Conservation (phyloP, 2,888 invertebrate genomes). For the Elysia crispata region DNA sequence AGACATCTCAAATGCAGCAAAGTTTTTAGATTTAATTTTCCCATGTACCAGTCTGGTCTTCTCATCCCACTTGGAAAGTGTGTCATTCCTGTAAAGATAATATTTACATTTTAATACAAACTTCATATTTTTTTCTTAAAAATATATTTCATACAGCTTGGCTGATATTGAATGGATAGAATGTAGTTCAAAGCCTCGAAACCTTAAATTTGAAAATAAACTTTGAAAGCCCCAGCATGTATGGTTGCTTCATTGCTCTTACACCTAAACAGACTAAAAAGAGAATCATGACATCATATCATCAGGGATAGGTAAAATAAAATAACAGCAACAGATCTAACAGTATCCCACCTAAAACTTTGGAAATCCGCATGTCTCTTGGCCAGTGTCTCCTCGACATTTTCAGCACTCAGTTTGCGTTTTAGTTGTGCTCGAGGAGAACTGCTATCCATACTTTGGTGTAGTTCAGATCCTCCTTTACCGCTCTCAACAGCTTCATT, state of each 20-base stretch:
- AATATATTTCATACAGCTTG: too few species aligned
- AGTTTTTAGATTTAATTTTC: conserved; percentile 82
- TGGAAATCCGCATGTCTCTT: conserved; percentile 71
- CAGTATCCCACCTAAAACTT: conserved; percentile 39
- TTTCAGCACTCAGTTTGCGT: conserved; percentile 63
- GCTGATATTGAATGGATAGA: too few species aligned
- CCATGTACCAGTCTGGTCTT: conserved; percentile 86
- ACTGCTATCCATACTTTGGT: conserved; percentile 23
- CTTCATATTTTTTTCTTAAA: too few species aligned
- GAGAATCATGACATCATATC: too few species aligned
- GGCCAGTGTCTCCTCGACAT: conserved; percentile 71
- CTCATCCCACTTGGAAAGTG: conserved; percentile 96
- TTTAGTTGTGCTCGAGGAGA: conserved; percentile 49
- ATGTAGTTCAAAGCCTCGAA: too few species aligned
- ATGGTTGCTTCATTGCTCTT: too few species aligned
- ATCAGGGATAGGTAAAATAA: too few species aligned
- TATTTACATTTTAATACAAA: neutral
- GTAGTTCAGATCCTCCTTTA: conserved; percentile 42
- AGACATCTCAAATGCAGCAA: conserved; percentile 81
- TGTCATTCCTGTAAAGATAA: conserved; percentile 82
- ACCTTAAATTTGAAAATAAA: too few species aligned
- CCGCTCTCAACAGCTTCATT: conserved; percentile 37
- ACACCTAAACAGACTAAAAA: too few species aligned
- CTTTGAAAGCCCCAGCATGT: too few species aligned
- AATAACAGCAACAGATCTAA: too few species aligned